Percentiles rank a stretch among this genome's conserved stretches.
Conservation (phyloP, 2,797 vertebrate species). For the Nasua narica region DNA sequence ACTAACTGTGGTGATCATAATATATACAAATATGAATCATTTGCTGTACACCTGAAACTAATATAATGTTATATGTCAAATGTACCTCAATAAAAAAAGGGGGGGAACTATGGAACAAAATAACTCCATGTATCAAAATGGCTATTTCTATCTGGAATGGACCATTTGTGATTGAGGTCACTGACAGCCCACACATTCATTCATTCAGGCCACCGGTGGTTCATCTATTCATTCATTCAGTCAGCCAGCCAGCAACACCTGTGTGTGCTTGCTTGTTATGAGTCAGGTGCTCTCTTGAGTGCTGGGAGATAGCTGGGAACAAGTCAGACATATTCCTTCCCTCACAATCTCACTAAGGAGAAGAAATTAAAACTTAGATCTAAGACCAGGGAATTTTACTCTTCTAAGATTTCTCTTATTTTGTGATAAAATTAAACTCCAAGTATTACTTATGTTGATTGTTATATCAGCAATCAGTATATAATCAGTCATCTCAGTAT, state of each 20-base stretch:
- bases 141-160: not conserved
- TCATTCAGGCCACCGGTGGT: not conserved
- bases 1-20: not conserved
- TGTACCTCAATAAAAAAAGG: not conserved
- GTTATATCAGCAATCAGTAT: not conserved
- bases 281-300: not conserved
- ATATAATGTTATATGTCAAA: not conserved
- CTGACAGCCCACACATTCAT: not conserved
- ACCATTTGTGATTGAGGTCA: not conserved
- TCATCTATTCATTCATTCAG: not conserved
- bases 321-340: too few species aligned
- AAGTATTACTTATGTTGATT: not conserved
- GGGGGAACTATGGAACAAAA: not conserved
- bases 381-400: not conserved
- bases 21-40: not conserved
- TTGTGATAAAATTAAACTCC: not conserved
- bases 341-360: not conserved
- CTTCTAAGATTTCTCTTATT: not conserved
- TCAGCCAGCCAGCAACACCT: not conserved
- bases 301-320: not conserved
- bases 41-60: not conserved
- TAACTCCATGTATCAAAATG: not conserved
- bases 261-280: not conserved
- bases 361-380: not conserved
- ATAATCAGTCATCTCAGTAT: not conserved